A percentile compares a stretch with the other conserved stretches of the same genome.
Evolutionary conservation across 1,140 invertebrate species (phyloP).

Genomic region (Laupala kohalensis): DNA sequence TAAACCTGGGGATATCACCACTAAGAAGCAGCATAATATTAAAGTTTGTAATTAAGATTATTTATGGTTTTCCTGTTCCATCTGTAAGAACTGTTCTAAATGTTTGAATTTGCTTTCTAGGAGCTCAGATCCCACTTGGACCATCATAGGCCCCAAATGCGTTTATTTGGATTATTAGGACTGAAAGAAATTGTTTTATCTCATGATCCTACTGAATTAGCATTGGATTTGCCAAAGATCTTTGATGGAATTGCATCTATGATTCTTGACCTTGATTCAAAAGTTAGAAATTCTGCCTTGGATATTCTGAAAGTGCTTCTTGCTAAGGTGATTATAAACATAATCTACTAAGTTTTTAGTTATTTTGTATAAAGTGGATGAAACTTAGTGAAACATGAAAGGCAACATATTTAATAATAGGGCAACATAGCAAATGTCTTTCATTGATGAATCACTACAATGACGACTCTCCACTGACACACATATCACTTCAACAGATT

Average conservation of each 20-base stretch:
- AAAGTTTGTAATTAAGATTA: constrained; percentile 48
- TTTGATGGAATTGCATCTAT: neutral
- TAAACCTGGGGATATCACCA: constrained; percentile 42
- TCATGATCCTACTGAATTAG: neutral
- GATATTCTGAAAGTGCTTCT: neutral
- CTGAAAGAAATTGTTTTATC: neutral
- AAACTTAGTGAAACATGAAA: too few relatives aligned
- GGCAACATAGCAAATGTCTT: too few relatives aligned
- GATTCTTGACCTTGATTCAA: neutral
- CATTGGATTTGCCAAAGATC: neutral
- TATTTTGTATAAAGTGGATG: too few relatives aligned
- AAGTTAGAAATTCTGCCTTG: neutral
- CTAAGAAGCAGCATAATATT: constrained; percentile 57
- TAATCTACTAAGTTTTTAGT: too few relatives aligned
- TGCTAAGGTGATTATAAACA: neutral
- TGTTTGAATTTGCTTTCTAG: too few relatives aligned
- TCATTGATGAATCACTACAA: too few relatives aligned
- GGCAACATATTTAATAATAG: too few relatives aligned
- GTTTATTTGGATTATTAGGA: neutral
- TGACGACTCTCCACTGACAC: too few relatives aligned
- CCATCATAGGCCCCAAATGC: neutral
- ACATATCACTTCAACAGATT: too few relatives aligned
- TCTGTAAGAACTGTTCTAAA: too few relatives aligned
- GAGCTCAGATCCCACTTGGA: neutral
- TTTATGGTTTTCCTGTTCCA: too few relatives aligned